phyloP scores from a whole-genome alignment of 2,888 invertebrate species.

The Pasiphila rectangulata region DNA sequence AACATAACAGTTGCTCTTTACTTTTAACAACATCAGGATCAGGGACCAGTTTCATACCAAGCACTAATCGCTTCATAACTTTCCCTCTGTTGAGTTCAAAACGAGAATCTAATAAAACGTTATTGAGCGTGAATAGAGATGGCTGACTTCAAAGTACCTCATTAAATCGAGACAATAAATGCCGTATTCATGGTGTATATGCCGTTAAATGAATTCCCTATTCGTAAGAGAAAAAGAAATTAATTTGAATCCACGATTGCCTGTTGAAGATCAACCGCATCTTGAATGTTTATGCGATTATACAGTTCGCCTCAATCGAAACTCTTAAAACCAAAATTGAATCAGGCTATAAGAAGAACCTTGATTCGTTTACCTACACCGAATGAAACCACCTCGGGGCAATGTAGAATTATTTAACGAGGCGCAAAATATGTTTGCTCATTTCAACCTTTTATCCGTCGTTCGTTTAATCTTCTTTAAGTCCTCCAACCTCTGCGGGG shows the following conservation, averaged over 20 bases:
- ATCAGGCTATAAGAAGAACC: slow-evolving; percentile 8
- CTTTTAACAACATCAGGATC: neutral
- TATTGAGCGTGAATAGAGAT: slow-evolving; percentile 3
- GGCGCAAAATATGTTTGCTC: slow-evolving; percentile 11
- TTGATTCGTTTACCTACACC: slow-evolving; percentile 11
- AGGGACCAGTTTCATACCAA: neutral
- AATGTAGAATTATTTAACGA: slow-evolving; percentile 13
- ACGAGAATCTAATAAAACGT: neutral
- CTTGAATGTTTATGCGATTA: slow-evolving; percentile 14
- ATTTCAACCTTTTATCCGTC: slow-evolving; percentile 3
- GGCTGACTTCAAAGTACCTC: slow-evolving; percentile 4
- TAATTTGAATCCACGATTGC: slow-evolving; percentile 10
- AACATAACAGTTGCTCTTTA: too few species aligned
- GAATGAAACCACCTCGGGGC: slow-evolving; percentile 2
- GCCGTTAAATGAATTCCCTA: slow-evolving; percentile 4
- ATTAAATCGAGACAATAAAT: neutral
- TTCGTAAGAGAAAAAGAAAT: neutral
- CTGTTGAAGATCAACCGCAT: slow-evolving; percentile 3
- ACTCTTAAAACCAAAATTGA: slow-evolving; percentile 4
- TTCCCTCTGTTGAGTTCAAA: neutral
- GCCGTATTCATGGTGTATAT: slow-evolving; percentile 11
- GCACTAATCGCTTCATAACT: neutral
- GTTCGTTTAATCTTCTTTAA: slow-evolving; percentile 6
- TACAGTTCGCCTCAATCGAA: slow-evolving; percentile 9
- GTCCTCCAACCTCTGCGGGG: neutral